These are phyloP conservation scores for Thomomys bottae DNA, from an alignment of 2,113 vertebrate species.

Conservation along the genomic window DNA sequence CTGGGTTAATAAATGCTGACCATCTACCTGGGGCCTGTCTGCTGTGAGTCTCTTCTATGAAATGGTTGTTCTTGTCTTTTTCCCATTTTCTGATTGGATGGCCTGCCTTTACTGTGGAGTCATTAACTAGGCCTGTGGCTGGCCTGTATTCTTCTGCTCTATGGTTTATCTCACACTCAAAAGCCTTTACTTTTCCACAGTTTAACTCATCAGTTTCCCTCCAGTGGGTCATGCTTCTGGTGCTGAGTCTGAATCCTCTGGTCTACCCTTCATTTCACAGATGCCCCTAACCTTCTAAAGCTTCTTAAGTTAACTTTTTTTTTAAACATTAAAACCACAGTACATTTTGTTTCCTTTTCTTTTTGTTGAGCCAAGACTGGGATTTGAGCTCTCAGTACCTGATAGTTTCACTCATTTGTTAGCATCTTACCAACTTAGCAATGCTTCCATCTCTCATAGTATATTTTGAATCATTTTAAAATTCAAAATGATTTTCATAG, in stretches of 20 bases:
- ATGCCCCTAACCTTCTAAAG: background rate
- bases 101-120: background rate
- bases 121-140: background rate
- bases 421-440: too few species aligned
- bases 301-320: background rate
- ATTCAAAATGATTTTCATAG: conserved; percentile 26
- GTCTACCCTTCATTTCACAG: background rate
- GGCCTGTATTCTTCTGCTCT: background rate
- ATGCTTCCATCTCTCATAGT: too few species aligned
- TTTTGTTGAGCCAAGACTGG: too few species aligned
- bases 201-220: too few species aligned
- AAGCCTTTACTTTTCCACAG: background rate
- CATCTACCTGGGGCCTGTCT: background rate
- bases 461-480: background rate
- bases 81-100: background rate
- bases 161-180: background rate
- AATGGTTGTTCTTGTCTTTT: background rate
- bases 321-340: background rate
- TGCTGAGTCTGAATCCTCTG: background rate
- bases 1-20: background rate
- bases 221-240: background rate
- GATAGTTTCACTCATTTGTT: too few species aligned
- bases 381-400: too few species aligned
- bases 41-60: background rate
- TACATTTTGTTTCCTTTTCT: background rate